Conservation (phyloP, 2,797 vertebrate species). For the Cynodonichthys magdalenae region DNA sequence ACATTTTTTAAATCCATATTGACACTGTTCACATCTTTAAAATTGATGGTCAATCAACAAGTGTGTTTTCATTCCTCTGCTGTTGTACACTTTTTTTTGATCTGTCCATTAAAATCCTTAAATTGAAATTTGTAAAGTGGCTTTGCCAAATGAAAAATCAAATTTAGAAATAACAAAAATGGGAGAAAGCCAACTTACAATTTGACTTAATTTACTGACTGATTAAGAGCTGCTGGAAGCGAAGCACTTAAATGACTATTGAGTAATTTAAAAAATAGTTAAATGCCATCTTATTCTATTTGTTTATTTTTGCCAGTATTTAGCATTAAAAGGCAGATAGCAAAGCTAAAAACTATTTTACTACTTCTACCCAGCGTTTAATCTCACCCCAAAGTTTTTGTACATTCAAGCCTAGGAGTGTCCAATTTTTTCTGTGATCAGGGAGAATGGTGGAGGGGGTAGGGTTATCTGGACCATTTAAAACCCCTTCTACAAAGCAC, state of each 20-base stretch:
- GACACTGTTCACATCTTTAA: background rate
- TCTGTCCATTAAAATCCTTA: background rate
- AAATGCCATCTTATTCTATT: too few relatives aligned
- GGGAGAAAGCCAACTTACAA: background rate
- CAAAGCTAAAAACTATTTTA: too few relatives aligned
- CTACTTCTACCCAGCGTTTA: too few relatives aligned
- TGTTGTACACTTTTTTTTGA: background rate
- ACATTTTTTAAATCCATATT: background rate
- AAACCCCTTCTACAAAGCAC: too few relatives aligned
- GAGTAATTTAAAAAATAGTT: too few relatives aligned
- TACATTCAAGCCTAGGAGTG: too few relatives aligned
- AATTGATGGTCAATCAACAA: constrained; percentile 2
- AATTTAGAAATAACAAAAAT: constrained; percentile 1
- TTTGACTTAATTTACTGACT: background rate
- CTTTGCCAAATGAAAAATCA: background rate
- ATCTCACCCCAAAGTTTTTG: too few relatives aligned
- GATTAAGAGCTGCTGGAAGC: background rate
- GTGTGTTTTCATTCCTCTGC: background rate
- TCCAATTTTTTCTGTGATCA: too few relatives aligned
- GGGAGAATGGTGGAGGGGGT: too few relatives aligned
- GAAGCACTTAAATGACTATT: background rate
- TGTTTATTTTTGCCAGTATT: too few relatives aligned
- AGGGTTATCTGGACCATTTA: too few relatives aligned
- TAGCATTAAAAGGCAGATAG: too few relatives aligned
- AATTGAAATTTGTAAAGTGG: background rate